Conservation (phyloP, 2,113 vertebrate genomes). For the Glaucomys volans region DNA sequence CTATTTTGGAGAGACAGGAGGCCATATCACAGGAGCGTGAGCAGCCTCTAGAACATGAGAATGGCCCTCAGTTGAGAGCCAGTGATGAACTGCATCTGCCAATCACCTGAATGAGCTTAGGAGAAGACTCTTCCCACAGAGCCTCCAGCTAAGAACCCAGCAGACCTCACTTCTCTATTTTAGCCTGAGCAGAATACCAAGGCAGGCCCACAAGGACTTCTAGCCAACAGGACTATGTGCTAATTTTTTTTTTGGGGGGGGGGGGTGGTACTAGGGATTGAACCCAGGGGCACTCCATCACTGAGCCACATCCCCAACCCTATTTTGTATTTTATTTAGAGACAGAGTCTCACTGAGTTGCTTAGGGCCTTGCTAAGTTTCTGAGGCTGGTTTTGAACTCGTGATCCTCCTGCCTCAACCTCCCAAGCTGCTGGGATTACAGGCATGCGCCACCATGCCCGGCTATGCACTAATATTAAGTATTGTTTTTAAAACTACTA, state of each 20-base stretch:
- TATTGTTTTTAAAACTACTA: not conserved
- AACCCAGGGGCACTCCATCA: no score
- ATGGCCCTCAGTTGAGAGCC: not conserved
- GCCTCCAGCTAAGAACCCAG: not conserved
- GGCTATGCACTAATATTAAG: not conserved
- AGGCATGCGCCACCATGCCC: no score
- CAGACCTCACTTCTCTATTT: not conserved
- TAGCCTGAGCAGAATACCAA: not conserved
- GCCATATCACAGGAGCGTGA: not conserved
- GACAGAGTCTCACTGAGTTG: no score
- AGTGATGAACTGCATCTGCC: not conserved
- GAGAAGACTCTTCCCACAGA: not conserved
- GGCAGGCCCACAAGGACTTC: slow-evolving; percentile 15
- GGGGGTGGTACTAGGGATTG: no score
- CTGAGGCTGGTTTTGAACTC: no score
- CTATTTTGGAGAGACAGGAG: not conserved
- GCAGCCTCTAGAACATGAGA: not conserved
- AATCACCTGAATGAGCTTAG: not conserved
- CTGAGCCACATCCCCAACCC: no score
- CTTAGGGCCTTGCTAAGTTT: no score
- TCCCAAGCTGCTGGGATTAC: no score
- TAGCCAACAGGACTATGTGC: not conserved
- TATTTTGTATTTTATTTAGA: no score
- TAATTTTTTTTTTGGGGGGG: no score
- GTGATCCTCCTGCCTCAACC: no score